phyloP scores from a whole-genome alignment of 2,888 invertebrate genomes.

The Thysanoteuthis rhombus region DNA sequence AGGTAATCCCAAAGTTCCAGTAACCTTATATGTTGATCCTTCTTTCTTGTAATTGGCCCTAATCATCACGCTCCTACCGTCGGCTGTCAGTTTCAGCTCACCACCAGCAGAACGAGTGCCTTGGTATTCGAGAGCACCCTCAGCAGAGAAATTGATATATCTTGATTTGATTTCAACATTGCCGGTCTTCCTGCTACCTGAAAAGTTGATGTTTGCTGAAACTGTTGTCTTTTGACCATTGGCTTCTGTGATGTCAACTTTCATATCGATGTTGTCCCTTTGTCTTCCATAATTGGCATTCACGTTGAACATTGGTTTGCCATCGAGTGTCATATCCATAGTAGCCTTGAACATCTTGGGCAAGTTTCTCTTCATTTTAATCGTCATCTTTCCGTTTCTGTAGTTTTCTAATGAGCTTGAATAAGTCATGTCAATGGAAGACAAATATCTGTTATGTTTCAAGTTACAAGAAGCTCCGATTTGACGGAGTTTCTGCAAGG shows the following conservation, averaged over 20 bases:
- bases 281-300: background rate
- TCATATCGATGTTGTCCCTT: background rate
- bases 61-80: background rate
- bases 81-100: background rate
- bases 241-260: background rate
- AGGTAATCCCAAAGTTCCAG: background rate
- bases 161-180: background rate
- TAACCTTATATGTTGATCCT: background rate
- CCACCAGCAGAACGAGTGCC: background rate
- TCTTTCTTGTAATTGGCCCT: background rate
- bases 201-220: background rate
- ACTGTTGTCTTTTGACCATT: background rate
- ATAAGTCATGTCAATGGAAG: background rate
- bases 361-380: background rate
- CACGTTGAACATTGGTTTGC: background rate
- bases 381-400: background rate
- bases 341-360: background rate
- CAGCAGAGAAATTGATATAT: background rate
- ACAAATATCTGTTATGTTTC: background rate
- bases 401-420: background rate
- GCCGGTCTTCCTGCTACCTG: background rate
- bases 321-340: background rate
- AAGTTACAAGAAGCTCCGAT: background rate
- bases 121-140: background rate
- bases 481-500: background rate